Conservation (phyloP, 1,140 invertebrate species). For the Saccostrea echinata region DNA sequence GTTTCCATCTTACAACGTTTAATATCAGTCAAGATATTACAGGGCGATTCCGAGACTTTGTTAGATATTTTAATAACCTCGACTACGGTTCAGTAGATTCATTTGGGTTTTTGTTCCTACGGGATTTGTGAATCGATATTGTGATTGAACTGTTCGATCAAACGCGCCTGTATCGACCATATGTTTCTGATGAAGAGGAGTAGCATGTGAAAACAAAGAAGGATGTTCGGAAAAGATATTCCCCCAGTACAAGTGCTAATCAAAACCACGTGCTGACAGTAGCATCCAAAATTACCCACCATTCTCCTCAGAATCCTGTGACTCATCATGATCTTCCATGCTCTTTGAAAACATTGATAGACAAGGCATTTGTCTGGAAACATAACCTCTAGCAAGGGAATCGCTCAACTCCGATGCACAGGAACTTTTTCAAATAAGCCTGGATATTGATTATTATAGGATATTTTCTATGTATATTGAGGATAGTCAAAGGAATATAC, state of each 20-base stretch:
- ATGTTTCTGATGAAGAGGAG: constrained; percentile 20
- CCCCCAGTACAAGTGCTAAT: not conserved
- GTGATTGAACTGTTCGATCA: not conserved
- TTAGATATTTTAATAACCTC: not conserved
- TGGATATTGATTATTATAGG: constrained; percentile 28
- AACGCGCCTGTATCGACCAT: constrained; percentile 1
- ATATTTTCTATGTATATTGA: not conserved
- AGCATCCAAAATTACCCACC: not conserved
- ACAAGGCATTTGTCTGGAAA: constrained; percentile 19
- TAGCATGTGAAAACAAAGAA: constrained; percentile 2
- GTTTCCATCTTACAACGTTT: not conserved
- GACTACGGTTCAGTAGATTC: not conserved
- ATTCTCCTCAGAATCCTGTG: not conserved
- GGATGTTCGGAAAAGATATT: not conserved
- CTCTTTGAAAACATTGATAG: constrained; percentile 29
- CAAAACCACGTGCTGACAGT: constrained; percentile 4
- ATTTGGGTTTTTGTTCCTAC: not conserved
- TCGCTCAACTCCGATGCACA: not conserved
- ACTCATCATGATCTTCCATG: constrained; percentile 17
- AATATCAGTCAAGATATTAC: not conserved
- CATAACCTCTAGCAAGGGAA: constrained; percentile 14
- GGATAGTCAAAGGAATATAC: not conserved
- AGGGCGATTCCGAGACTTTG: not conserved
- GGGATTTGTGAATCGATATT: constrained; percentile 1
- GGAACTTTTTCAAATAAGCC: not conserved